phyloP scores from a whole-genome alignment of 2,888 invertebrate genomes.

The Platycheirus albimanus region DNA sequence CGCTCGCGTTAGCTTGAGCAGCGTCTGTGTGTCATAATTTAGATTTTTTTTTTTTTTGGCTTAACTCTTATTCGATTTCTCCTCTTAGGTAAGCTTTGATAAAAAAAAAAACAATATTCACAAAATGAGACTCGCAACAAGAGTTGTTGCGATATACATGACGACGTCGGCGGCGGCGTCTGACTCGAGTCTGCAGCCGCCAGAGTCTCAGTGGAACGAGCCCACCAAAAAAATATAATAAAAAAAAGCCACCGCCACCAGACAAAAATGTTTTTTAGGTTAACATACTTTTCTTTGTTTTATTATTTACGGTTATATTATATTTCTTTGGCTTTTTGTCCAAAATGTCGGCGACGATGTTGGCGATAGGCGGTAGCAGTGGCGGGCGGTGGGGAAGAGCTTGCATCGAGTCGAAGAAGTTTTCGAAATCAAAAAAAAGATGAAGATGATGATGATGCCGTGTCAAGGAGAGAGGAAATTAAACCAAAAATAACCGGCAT shows the following conservation, averaged over 20 bases:
- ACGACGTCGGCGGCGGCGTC: constrained; percentile 22
- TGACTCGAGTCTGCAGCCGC: constrained; percentile 32
- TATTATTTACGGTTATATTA: constrained; percentile 37
- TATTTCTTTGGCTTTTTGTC: constrained; percentile 33
- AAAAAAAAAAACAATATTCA: constrained; percentile 28
- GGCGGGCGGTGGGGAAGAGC: background rate
- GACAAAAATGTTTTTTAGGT: constrained; percentile 63
- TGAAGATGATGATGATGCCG: constrained; percentile 25
- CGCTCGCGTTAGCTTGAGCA: constrained; percentile 1
- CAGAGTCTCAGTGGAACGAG: constrained; percentile 49
- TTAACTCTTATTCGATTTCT: constrained; percentile 32
- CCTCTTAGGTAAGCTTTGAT: constrained; percentile 31
- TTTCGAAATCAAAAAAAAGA: constrained; percentile 40
- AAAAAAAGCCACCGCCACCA: constrained; percentile 62
- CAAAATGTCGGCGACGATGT: constrained; percentile 32
- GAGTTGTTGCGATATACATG: constrained; percentile 19
- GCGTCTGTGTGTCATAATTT: constrained; percentile 33
- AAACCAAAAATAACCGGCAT: constrained; percentile 48
- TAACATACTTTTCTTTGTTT: constrained; percentile 62
- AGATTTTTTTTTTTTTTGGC: constrained; percentile 9
- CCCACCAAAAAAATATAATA: constrained; percentile 50
- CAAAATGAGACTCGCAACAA: constrained; percentile 37
- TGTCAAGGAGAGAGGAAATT: constrained; percentile 21
- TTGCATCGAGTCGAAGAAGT: constrained; percentile 13
- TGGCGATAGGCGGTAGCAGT: no score